Conservation (phyloP, 2,113 vertebrate species). For the Ellobius talpinus region DNA sequence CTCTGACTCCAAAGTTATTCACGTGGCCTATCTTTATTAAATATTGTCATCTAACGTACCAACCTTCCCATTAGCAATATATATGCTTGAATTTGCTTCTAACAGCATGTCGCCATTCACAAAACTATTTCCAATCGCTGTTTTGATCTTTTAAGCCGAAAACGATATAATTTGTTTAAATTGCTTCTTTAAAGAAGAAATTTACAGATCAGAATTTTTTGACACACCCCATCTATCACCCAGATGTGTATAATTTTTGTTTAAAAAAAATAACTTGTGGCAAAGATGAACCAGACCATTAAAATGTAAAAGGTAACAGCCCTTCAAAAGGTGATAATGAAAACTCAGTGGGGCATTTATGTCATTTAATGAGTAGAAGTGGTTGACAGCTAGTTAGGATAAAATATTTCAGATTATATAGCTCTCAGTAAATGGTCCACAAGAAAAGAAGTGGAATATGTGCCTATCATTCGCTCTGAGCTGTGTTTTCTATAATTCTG, state of each 20-base stretch:
- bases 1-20: background rate
- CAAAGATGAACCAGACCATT: conserved; percentile 60
- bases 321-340: conserved; percentile 55
- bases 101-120: conserved; percentile 11
- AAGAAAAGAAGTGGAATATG: background rate
- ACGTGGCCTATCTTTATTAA: background rate
- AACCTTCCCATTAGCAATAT: background rate
- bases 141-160: conserved; percentile 24
- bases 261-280: background rate
- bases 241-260: background rate
- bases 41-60: background rate
- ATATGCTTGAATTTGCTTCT: conserved; percentile 38
- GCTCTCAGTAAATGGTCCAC: conserved; percentile 15
- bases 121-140: conserved; percentile 12
- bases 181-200: conserved; percentile 32
- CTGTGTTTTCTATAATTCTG: background rate
- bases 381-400: conserved; percentile 44
- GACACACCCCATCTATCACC: background rate
- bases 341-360: background rate
- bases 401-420: conserved; percentile 48
- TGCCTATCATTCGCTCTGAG: background rate
- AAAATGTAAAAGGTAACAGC: conserved; percentile 51
- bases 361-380: conserved; percentile 10
- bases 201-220: conserved; percentile 48
- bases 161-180: conserved; percentile 54